These are phyloP conservation scores for Himalopsyche japonica DNA, from an alignment of 2,888 invertebrate species.

Conservation along the genomic window DNA sequence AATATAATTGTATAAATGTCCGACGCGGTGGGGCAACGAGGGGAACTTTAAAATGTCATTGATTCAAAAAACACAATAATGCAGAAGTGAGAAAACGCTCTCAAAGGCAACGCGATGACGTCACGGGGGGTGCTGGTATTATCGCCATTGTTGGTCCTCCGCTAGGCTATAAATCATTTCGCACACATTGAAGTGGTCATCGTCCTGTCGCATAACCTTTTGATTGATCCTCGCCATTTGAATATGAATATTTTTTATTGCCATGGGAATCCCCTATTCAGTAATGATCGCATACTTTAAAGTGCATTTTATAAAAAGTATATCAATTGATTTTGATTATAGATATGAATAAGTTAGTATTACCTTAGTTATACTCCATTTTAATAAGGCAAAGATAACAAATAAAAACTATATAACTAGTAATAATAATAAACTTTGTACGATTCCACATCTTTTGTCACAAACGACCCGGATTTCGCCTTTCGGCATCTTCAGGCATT, in stretches of 20 bases:
- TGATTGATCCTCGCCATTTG: conserved; percentile 24
- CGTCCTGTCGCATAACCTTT: conserved; percentile 21
- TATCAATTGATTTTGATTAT: not conserved
- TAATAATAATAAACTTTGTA: too few relatives aligned
- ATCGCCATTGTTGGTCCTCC: conserved; percentile 11
- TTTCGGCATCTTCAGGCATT: too few relatives aligned
- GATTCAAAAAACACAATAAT: not conserved
- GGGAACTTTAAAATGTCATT: not conserved
- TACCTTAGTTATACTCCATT: too few relatives aligned
- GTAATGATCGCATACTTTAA: not conserved
- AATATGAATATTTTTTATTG: conserved; percentile 19
- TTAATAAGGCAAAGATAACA: too few relatives aligned
- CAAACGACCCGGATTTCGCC: too few relatives aligned
- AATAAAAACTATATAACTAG: too few relatives aligned
- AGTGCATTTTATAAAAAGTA: not conserved
- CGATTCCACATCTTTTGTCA: too few relatives aligned
- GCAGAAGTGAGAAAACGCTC: not conserved
- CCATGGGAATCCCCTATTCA: conserved; percentile 31
- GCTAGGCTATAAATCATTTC: conserved; percentile 25
- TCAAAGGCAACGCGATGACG: conserved; percentile 9
- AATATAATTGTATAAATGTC: not conserved
- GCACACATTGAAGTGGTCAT: conserved; percentile 38
- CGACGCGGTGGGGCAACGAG: not conserved
- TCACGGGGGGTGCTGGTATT: conserved; percentile 23
- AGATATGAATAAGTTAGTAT: too few relatives aligned